phyloP scores from a whole-genome alignment of 2,797 vertebrate species.

The Manis javanica region DNA sequence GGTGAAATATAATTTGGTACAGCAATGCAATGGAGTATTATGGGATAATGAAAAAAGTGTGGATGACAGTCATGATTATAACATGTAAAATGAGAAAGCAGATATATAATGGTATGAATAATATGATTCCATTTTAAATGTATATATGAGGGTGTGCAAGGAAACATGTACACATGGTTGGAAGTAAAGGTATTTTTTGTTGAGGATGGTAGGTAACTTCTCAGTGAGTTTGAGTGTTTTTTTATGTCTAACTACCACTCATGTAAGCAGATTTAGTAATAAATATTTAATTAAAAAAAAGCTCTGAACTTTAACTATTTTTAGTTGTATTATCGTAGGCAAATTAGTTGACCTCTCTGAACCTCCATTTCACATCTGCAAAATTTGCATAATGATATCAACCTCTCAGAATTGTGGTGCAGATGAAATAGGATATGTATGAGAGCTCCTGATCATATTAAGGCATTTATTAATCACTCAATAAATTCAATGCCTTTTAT shows the following conservation, averaged over 20 bases:
- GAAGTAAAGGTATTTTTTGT: not conserved
- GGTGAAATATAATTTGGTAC: not conserved
- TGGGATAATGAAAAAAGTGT: not conserved
- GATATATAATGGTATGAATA: not conserved
- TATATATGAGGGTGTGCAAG: not conserved
- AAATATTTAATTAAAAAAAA: not conserved
- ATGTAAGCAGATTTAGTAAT: not conserved
- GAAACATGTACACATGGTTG: accelerated
- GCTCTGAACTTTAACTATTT: not conserved
- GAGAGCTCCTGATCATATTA: not conserved
- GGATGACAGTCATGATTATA: not conserved
- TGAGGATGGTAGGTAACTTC: not conserved
- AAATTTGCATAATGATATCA: constrained; percentile 9
- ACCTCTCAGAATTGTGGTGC: not conserved
- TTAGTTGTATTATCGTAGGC: not conserved
- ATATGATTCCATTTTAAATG: not conserved
- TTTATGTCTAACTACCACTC: not conserved
- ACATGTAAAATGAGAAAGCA: not conserved
- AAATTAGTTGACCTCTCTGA: constrained; percentile 16
- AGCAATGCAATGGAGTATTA: not conserved
- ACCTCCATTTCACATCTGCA: not conserved
- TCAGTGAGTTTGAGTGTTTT: not conserved
- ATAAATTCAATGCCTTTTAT: not conserved
- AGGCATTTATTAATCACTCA: not conserved
- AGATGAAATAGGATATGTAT: not conserved